Percentiles rank a stretch among this genome's conserved stretches.
Conservation (phyloP, 2,797 vertebrate genomes). For the Platalea minor region DNA sequence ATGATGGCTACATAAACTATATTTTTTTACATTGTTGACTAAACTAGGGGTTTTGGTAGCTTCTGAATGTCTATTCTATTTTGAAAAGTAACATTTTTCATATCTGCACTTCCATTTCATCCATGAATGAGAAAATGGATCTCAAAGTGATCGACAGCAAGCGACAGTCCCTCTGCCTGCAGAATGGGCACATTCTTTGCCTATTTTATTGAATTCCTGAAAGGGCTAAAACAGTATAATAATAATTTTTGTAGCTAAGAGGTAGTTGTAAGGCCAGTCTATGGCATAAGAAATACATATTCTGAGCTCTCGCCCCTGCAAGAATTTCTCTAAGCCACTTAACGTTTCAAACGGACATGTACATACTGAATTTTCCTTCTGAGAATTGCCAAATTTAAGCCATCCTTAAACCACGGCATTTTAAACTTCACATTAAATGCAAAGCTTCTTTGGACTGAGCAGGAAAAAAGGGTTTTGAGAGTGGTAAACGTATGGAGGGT, state of each 20-base stretch:
- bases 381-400: not conserved
- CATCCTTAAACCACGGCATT: not conserved
- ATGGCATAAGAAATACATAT: fast-evolving
- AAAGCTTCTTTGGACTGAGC: not conserved
- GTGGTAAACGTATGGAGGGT: fast-evolving
- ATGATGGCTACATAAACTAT: fast-evolving
- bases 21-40: not conserved
- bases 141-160: not conserved
- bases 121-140: fast-evolving
- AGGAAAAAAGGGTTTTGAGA: not conserved
- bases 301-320: not conserved
- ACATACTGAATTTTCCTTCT: not conserved
- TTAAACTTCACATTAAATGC: not conserved
- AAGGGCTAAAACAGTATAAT: fast-evolving
- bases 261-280: not conserved
- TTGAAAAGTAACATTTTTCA: not conserved
- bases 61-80: too few relatives aligned
- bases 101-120: fast-evolving
- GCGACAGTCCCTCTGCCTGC: not conserved
- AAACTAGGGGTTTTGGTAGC: not conserved
- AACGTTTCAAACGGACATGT: fast-evolving
- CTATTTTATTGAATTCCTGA: fast-evolving
- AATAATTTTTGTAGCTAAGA: fast-evolving
- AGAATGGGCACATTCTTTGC: not conserved
- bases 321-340: not conserved